Conservation (phyloP, 2,888 invertebrate species). For the Sinopyrophorus schimmeli region DNA sequence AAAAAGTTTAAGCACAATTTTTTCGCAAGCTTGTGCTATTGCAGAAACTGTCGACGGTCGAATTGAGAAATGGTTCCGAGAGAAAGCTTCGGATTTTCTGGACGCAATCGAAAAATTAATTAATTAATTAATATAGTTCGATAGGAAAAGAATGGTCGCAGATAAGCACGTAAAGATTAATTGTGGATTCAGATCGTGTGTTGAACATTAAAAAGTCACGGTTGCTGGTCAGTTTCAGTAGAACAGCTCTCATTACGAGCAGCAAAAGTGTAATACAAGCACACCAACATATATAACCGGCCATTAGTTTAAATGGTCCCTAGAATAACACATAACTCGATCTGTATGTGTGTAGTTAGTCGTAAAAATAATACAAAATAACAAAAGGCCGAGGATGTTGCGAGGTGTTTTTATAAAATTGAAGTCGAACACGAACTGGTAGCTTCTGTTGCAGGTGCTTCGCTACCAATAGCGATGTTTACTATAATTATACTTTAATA, state of each 20-base stretch:
- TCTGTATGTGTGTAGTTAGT: constrained; percentile 25
- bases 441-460: constrained; percentile 47
- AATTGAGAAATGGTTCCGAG: no score
- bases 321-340: constrained; percentile 29
- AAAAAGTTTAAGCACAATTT: no score
- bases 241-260: constrained; percentile 25
- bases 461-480: constrained; percentile 49
- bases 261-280: constrained; percentile 31
- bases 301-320: constrained; percentile 30
- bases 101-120: no score
- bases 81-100: no score
- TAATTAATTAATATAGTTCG: no score
- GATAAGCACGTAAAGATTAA: constrained; percentile 43
- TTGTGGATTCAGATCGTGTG: constrained; percentile 43
- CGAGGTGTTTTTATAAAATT: constrained; percentile 42
- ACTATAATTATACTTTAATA: constrained; percentile 51
- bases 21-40: no score
- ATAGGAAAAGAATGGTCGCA: no score
- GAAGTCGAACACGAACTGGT: constrained; percentile 40
- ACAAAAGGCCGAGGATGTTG: constrained; percentile 21
- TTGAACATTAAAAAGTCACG: constrained; percentile 46
- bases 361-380: constrained; percentile 26
- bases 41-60: no score
- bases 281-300: constrained; percentile 19
- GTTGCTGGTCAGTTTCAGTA: constrained; percentile 38